phyloP scores from a whole-genome alignment of 2,888 invertebrate species.

The Blastobasis adustella region DNA sequence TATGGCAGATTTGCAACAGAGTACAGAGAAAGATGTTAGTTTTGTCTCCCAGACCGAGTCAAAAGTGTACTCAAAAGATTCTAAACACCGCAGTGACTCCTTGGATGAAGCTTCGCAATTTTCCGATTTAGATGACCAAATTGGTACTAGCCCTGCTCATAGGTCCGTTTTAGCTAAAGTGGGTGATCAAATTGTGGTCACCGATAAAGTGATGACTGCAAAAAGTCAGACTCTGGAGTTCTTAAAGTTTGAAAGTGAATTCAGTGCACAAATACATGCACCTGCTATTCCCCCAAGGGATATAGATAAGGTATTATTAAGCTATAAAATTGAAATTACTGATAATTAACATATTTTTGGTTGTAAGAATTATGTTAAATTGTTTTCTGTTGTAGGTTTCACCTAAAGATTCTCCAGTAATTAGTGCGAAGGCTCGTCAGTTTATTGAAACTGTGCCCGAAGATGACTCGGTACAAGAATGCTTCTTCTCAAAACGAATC shows the following conservation, averaged over 20 bases:
- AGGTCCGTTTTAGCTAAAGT: constrained; percentile 27
- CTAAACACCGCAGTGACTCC: constrained; percentile 67
- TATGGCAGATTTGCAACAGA: constrained; percentile 61
- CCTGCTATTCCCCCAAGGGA: constrained; percentile 26
- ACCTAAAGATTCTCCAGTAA: constrained; percentile 65
- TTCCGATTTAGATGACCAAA: constrained; percentile 67
- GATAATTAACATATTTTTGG: background rate
- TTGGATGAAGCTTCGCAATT: constrained; percentile 68
- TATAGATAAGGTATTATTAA: constrained; percentile 41
- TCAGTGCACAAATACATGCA: constrained; percentile 43
- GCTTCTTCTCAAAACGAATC: constrained; percentile 70
- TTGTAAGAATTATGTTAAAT: background rate
- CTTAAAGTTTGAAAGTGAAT: constrained; percentile 53
- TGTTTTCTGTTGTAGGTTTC: constrained; percentile 31
- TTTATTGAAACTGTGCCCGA: constrained; percentile 73
- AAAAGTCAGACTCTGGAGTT: constrained; percentile 50
- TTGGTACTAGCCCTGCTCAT: constrained; percentile 58
- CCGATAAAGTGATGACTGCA: constrained; percentile 21
- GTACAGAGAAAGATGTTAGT: constrained; percentile 65
- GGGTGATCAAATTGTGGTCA: constrained; percentile 28
- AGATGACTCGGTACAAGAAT: constrained; percentile 71
- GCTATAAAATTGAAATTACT: background rate
- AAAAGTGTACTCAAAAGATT: constrained; percentile 62
- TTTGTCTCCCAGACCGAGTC: constrained; percentile 69
- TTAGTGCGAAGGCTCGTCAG: constrained; percentile 69